Base-by-base conservation (phyloP, 2,797 vertebrate species). In the Tragopan temminckii region DNA sequence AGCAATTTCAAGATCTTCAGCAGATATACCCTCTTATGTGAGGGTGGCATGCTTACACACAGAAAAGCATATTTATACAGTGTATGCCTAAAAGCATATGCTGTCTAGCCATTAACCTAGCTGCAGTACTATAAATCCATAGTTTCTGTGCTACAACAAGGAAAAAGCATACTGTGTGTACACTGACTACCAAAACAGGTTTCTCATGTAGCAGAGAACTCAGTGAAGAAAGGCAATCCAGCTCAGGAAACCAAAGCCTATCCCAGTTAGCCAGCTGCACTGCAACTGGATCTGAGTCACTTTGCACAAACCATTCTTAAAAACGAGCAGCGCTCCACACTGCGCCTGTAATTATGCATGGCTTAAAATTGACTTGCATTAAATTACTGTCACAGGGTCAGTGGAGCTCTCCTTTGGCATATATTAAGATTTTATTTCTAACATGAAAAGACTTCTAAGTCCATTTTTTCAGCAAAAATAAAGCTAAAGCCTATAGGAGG, bases 351-450 rank as follows among this genome's bases (percentile, higher is more conserved):
- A 85, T 76, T 68, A 76, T 13, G 33, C 57, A 40, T 24, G 10
- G 67, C 40, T 94, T 84, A 59, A 82, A 89, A 88, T 0, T 67
- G 69, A 91, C 76, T 79, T 7, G 40, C 70, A 75, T 90, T 79
- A 72, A 90, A 91, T 94, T 84, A 81, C 79, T 80, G 78, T 20
- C 90, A 85, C 33, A 42, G 29, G 55, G 40, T 24, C 76, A 72
- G 25, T 18, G 55, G 8, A 88, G 13, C 77, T 89, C 86, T 88
- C 80, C 80, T 62, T 83, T 33, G 31, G 85, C 87, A 95, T 80
- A 29, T 50, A 95, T 76, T 95, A 72, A 74, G 74, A 55, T 92
- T 74, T 89, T 67, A 88, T 85, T 95, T 64, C 48, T 58, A 52
- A 71, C 21, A 18, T 7, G 24, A 36, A 53, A 93, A 92, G 36